Conservation (phyloP, 2,888 invertebrate genomes). For the Volucella bombylans region DNA sequence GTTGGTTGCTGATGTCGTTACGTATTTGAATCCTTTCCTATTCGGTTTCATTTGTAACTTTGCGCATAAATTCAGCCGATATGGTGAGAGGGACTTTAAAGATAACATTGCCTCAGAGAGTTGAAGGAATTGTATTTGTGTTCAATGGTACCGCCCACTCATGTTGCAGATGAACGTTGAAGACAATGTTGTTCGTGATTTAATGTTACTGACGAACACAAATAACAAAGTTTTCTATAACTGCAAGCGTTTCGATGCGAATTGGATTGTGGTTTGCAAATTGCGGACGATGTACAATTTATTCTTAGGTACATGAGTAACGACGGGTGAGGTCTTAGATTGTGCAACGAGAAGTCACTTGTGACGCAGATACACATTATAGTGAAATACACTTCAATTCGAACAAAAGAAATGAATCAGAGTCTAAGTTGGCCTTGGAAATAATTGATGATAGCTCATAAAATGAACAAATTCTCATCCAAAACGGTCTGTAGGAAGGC, state of each 20-base stretch:
- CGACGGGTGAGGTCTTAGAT: conserved; percentile 1
- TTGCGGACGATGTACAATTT: conserved; percentile 6
- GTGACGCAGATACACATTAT: not conserved
- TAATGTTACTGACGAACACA: conserved; percentile 21
- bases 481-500: no score
- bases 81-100: not conserved
- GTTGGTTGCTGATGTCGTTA: not conserved
- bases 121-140: not conserved
- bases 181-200: conserved; percentile 36
- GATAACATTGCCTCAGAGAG: not conserved
- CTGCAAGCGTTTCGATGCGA: conserved; percentile 7
- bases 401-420: no score
- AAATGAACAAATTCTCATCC: no score
- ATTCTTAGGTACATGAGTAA: conserved; percentile 16
- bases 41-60: conserved; percentile 6
- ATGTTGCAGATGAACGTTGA: conserved; percentile 6
- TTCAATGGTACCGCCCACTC: conserved; percentile 38
- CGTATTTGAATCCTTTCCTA: conserved; percentile 32
- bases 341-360: conserved; percentile 20
- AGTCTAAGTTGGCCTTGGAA: no score
- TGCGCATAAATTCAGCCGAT: conserved; percentile 30
- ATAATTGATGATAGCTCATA: no score
- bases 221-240: conserved; percentile 32
- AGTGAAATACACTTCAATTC: no score
- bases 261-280: conserved; percentile 28